Evolutionary conservation across 2,113 vertebrate genomes (phyloP), one percentile per base, ranked within the genome.

Genomic region (Clinocottus analis): DNA sequence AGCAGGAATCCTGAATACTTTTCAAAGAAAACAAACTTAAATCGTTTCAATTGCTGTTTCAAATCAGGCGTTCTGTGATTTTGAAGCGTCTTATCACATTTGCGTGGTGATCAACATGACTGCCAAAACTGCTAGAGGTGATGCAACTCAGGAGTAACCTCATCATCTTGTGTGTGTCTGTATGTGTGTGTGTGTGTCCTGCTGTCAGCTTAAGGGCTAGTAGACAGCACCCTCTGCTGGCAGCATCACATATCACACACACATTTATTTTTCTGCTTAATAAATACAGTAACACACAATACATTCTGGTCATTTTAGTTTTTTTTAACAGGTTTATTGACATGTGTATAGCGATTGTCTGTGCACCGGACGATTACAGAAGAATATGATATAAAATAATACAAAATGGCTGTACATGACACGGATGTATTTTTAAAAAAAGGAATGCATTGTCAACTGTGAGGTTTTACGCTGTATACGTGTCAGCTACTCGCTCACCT

Each of bases 261-360:
- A 53, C 6, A 23, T 45, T 75, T 11, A 43, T 8, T 56, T 59
- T 64, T 55, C 51, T 8, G 58, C 61, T 53, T 11, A 12, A 60
- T 11, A 13, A 51, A 49, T 19, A 51, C 31, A 55, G 25, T n/a
- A n/a, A n/a, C 12, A 74, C 31, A 23, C 43, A 13, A 43, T 27
- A 70, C 17, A 39, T 51, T 66, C 6, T 14, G 23, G 13, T 49
- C 60, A 29, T 17, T 61, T 12, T 53, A 41, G 16, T 90, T 91
- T 25, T 90, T 91, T 87, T 87, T 72, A 80, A 91, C 89, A 87
- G 84, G 71, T 95, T 95, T 95, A 95, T 94, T 94, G 91, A 93
- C 89, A 91, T 93, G 89, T 93, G 92, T 92, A 91, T 90, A 91
- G 90, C 76, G 94, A 94, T 95, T 94, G 93, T 94, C 94, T 91